Conservation (phyloP, 2,113 vertebrate genomes). For the Sander lucioperca region DNA sequence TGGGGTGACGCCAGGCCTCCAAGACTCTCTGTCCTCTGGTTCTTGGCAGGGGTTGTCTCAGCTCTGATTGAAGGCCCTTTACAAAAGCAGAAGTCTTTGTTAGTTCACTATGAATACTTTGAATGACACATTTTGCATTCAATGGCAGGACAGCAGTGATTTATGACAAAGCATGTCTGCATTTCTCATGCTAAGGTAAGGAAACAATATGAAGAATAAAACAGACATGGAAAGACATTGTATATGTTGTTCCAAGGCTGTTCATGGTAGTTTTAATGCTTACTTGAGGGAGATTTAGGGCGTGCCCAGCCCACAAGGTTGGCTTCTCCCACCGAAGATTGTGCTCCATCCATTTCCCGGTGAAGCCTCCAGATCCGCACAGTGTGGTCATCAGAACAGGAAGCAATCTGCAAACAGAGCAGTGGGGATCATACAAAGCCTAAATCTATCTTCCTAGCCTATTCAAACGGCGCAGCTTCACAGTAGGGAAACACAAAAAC, state of each 20-base stretch:
- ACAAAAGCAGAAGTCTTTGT: conserved; percentile 3
- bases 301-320: conserved; percentile 89
- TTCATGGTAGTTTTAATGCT: not conserved
- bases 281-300: conserved; percentile 76
- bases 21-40: conserved; percentile 66
- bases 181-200: not conserved
- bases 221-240: not conserved
- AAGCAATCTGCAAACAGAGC: conserved; percentile 89
- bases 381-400: conserved; percentile 97
- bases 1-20: conserved; percentile 84
- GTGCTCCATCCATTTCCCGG: conserved; percentile 72
- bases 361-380: conserved; percentile 93
- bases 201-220: not conserved
- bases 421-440: conserved; percentile 26
- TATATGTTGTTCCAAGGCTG: not conserved
- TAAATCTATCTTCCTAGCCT: conserved; percentile 10
- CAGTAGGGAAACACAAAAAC: conserved; percentile 4
- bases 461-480: conserved; percentile 30
- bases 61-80: conserved; percentile 52
- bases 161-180: not conserved
- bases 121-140: conserved; percentile 6
- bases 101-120: not conserved
- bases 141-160: not conserved
- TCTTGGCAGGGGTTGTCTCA: conserved; percentile 88
- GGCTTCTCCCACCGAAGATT: conserved; percentile 73